A percentile compares a stretch with the other conserved stretches of the same genome.
Conservation (phyloP, 2,888 invertebrate genomes). For the Platycnemis pennipes region DNA sequence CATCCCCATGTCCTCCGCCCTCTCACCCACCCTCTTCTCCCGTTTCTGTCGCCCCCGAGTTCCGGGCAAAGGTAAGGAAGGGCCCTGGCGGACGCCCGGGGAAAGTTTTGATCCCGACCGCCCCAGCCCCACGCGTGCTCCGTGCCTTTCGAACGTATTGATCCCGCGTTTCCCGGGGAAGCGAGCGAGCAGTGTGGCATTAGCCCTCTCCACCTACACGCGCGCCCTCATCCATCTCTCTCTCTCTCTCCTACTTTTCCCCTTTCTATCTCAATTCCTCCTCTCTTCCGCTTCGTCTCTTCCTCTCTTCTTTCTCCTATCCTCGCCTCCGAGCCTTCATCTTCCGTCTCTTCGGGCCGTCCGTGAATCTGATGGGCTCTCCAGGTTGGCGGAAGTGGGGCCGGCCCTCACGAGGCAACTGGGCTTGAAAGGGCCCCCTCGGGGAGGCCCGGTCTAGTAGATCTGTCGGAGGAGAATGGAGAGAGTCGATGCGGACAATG, state of each 20-base stretch:
- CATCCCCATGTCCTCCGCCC: not conserved
- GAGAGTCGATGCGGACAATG: not conserved
- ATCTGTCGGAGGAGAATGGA: not conserved
- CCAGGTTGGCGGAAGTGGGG: not conserved
- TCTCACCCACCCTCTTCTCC: not conserved
- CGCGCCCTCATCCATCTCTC: not conserved
- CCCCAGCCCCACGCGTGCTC: slow-evolving; percentile 67
- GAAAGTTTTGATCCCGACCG: slow-evolving; percentile 67
- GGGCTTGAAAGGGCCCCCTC: not conserved
- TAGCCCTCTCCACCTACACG: slow-evolving; percentile 45
- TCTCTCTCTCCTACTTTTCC: not conserved
- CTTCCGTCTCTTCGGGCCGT: not conserved
- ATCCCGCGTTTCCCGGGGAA: slow-evolving; percentile 65
- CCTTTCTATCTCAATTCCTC: not conserved
- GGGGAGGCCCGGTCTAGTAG: not conserved
- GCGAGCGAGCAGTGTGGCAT: slow-evolving; percentile 63
- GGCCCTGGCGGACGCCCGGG: slow-evolving; percentile 63
- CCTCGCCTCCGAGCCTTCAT: not conserved
- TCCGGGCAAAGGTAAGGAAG: slow-evolving; percentile 68
- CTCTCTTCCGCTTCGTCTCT: not conserved
- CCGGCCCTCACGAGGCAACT: not conserved
- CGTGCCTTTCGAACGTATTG: slow-evolving; percentile 67
- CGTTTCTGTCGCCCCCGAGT: slow-evolving; percentile 38
- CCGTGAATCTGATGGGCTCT: not conserved
- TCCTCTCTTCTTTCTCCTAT: not conserved